phyloP scores from a whole-genome alignment of 2,888 invertebrate genomes.

The Drosophila monieri region DNA sequence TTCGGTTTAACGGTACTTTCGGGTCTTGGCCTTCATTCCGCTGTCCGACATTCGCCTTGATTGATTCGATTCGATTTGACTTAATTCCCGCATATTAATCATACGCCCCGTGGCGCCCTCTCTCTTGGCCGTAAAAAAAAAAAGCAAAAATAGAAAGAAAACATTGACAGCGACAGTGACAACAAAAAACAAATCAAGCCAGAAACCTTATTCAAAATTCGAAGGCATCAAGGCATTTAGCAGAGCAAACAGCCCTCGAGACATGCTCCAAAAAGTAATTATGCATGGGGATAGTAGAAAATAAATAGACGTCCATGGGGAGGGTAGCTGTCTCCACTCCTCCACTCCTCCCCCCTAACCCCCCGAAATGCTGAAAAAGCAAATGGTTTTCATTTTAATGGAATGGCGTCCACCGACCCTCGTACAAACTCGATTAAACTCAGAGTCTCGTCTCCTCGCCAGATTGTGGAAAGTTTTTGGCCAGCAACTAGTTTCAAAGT shows the following conservation, averaged over 20 bases:
- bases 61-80: constrained; percentile 78
- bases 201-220: constrained; percentile 35
- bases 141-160: constrained; percentile 39
- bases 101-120: constrained; percentile 59
- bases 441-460: not conserved
- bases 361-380: not conserved
- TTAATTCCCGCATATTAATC: constrained; percentile 78
- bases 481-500: not conserved
- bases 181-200: constrained; percentile 31
- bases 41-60: constrained; percentile 64
- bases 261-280: constrained; percentile 63
- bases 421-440: constrained; percentile 1
- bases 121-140: no score
- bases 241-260: constrained; percentile 56
- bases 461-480: constrained; percentile 1
- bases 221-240: constrained; percentile 51
- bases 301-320: not conserved
- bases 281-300: constrained; percentile 53
- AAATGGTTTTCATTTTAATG: constrained; percentile 6
- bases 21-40: constrained; percentile 1
- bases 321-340: not conserved
- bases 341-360: not conserved
- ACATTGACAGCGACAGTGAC: constrained; percentile 23
- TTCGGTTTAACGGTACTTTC: constrained; percentile 39
- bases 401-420: not conserved